Conservation (phyloP, 2,113 vertebrate genomes). For the Hypomesus transpacificus region DNA sequence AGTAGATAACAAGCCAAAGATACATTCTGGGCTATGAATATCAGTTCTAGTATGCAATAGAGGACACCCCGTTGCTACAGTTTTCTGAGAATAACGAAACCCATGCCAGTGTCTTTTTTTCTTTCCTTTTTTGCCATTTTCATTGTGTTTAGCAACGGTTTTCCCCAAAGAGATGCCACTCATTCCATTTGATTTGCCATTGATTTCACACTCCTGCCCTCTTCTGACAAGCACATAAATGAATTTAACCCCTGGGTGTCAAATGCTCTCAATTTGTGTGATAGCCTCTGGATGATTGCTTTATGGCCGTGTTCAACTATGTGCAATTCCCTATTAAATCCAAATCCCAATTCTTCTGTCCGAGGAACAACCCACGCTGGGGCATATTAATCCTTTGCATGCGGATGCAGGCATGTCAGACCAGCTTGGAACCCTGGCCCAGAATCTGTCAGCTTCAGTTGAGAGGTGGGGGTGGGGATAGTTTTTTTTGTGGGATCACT, state of each 20-base stretch:
- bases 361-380: conserved; percentile 28
- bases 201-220: conserved; percentile 28
- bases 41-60: background rate
- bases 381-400: conserved; percentile 35
- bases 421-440: conserved; percentile 35
- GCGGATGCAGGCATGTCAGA: conserved; percentile 25
- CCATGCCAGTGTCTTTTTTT: conserved; percentile 21
- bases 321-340: conserved; percentile 24
- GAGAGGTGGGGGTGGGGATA: conserved; percentile 13
- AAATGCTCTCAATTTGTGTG: conserved; percentile 11
- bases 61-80: background rate
- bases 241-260: conserved; percentile 17
- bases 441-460: conserved; percentile 47
- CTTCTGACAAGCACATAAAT: conserved; percentile 27
- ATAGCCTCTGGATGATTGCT: conserved; percentile 14
- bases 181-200: conserved; percentile 44
- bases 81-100: conserved; percentile 6
- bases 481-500: conserved; percentile 27
- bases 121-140: conserved; percentile 28
- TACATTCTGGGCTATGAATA: background rate
- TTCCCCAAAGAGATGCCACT: conserved; percentile 23
- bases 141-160: conserved; percentile 24
- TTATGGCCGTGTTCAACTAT: conserved; percentile 25
- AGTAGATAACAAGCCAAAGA: background rate
- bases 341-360: conserved; percentile 19